A percentile compares a stretch with the other conserved stretches of the same genome.
phyloP scores from a whole-genome alignment of 2,888 invertebrate species.

The Plemyria rubiginata region DNA sequence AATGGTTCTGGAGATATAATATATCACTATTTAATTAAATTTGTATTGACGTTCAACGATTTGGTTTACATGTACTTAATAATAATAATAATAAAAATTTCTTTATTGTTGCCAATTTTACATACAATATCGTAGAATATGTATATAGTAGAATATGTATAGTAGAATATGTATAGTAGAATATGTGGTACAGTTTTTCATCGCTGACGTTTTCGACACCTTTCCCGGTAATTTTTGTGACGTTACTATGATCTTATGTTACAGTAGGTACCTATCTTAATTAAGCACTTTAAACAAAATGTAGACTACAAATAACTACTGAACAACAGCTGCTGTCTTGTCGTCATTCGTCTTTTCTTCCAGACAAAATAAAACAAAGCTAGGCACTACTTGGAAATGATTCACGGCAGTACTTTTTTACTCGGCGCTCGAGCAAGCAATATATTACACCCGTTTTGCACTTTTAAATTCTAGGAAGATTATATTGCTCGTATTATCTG shows the following conservation, averaged over 20 bases:
- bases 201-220: too few species aligned
- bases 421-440: constrained; percentile 45
- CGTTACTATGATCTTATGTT: neutral
- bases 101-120: too few species aligned
- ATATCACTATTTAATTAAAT: too few species aligned
- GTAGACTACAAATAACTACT: constrained; percentile 22
- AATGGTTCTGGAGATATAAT: too few species aligned
- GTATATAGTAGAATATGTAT: too few species aligned
- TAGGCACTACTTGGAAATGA: constrained; percentile 44
- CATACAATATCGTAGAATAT: too few species aligned
- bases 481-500: constrained; percentile 30
- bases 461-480: constrained; percentile 39
- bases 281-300: neutral
- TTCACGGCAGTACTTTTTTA: constrained; percentile 52
- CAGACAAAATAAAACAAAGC: constrained; percentile 40
- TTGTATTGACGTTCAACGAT: too few species aligned
- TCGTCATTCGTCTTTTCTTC: constrained; percentile 41
- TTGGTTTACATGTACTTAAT: too few species aligned
- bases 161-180: too few species aligned
- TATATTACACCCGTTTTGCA: constrained; percentile 54
- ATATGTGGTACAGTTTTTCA: too few species aligned
- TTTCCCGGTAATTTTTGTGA: too few species aligned
- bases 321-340: constrained; percentile 43
- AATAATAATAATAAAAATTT: too few species aligned
- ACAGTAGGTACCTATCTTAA: neutral